Base-by-base conservation (phyloP, 2,113 vertebrate genomes). In the Pygoscelis antarcticus region DNA sequence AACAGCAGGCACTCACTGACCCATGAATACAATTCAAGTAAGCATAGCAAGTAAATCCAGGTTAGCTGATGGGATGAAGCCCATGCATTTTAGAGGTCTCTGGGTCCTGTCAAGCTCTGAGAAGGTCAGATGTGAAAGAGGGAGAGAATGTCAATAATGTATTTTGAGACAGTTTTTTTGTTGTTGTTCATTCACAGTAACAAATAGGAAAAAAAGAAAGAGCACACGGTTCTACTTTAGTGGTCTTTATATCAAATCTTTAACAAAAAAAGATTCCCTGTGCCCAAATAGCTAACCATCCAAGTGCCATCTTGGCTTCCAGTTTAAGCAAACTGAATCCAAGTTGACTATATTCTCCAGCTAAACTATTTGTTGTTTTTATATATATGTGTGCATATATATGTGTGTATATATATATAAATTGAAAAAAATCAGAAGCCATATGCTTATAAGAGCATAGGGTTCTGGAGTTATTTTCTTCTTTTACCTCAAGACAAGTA, bases 101-200 rank as follows among this genome's bases (percentile, higher is more conserved):
- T 82, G 52, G 19, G 49, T 79, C 34, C 32, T 89, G 29, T 78
- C 4, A 7, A 38, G 27, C 9, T 51, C 69, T 84, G 69, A 87
- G 65, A 93, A 83, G 40, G 40, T 82, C 89, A 87, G 19, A 72
- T 52, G 52, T 52, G 23, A 94, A 91, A 89, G n/a, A 80, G 16
- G 11, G 9, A 70, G 21, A 76, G 21, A 91, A 89, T 44, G 16
- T n/a, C 32, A 93, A 30, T 47, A 71, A 84, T 8, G 9, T 60
- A 25, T 93, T 91, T 87, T 92, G 42, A 90, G 36, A 74, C 4
- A 26, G 3, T 16, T 1, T 55, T 1, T 23, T 81, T 57, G 26
- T 54, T 57, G n/a, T 60, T 75, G 5, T 55, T 78, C 66, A 54
- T 64, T 81, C 32, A 26, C 17, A 27, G 29, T 47, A 75, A 58